Percentiles rank a stretch among this genome's conserved stretches.
phyloP scores from a whole-genome alignment of 1,140 invertebrate genomes.

The Atta cephalotes region DNA sequence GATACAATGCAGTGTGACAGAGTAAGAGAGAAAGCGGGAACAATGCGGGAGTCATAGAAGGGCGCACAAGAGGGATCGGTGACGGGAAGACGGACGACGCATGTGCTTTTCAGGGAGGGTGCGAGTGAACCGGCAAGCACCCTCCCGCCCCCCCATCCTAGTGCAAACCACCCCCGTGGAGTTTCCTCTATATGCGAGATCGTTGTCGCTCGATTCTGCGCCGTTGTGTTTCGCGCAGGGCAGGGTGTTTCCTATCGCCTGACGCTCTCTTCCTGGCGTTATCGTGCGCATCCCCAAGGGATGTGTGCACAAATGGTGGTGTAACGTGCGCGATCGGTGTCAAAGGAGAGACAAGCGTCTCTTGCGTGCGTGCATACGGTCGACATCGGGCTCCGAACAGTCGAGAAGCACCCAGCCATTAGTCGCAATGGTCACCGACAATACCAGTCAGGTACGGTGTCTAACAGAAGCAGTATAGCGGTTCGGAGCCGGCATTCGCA shows the following conservation, averaged over 20 bases:
- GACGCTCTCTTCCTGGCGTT: slow-evolving; percentile 67
- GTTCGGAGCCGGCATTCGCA: slow-evolving; percentile 58
- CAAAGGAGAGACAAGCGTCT: slow-evolving; percentile 52
- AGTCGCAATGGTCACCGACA: slow-evolving; percentile 83
- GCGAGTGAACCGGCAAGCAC: slow-evolving; percentile 36
- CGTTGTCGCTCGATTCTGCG: slow-evolving; percentile 82
- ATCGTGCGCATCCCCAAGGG: slow-evolving; percentile 66
- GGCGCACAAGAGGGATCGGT: neutral
- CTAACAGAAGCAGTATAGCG: slow-evolving; percentile 30
- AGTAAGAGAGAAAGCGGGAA: neutral
- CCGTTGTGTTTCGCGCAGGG: slow-evolving; percentile 76
- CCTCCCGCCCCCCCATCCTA: neutral
- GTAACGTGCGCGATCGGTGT: slow-evolving; percentile 62
- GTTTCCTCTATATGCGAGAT: slow-evolving; percentile 71
- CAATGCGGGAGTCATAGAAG: neutral
- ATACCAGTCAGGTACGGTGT: slow-evolving; percentile 80
- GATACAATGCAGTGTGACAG: neutral
- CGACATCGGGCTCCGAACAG: slow-evolving; percentile 30
- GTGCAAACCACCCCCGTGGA: slow-evolving; percentile 61
- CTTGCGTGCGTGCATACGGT: slow-evolving; percentile 42
- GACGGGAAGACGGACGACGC: slow-evolving; percentile 22
- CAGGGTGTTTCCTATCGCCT: slow-evolving; percentile 76
- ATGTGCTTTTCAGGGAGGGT: slow-evolving; percentile 26
- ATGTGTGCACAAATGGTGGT: slow-evolving; percentile 72
- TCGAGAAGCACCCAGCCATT: slow-evolving; percentile 25